Conservation (phyloP, 2,888 invertebrate species). For the Erebia aethiops region DNA sequence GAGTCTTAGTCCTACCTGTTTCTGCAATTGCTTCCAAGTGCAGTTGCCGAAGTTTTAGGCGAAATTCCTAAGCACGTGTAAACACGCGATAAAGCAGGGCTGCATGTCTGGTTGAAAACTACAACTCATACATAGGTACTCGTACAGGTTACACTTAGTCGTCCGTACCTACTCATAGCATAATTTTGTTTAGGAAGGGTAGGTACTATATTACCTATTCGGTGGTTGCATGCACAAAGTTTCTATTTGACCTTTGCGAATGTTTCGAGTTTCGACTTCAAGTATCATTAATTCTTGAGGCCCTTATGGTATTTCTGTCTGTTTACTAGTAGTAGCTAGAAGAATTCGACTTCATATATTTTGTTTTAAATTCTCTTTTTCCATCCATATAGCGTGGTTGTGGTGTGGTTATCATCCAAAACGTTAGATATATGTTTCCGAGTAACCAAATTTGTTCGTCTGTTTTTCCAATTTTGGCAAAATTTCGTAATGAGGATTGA, state of each 20-base stretch:
- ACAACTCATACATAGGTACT: neutral
- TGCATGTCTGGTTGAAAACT: constrained; percentile 5
- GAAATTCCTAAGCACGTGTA: constrained; percentile 38
- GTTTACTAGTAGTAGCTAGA: neutral
- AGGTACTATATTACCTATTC: too few species aligned
- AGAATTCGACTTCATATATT: too few species aligned
- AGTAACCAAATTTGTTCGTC: too few species aligned
- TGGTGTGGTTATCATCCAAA: too few species aligned
- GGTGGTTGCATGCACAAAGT: neutral
- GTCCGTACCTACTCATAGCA: neutral
- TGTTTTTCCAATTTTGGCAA: too few species aligned
- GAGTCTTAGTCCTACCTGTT: neutral
- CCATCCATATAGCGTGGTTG: too few species aligned
- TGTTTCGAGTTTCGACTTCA: constrained; percentile 2
- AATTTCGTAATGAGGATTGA: too few species aligned
- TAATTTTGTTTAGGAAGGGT: constrained; percentile 2
- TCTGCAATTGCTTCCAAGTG: constrained; percentile 33
- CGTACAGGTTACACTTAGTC: neutral
- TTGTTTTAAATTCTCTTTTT: neutral
- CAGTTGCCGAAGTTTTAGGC: constrained; percentile 38
- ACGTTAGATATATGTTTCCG: too few species aligned
- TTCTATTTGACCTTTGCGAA: constrained; percentile 1
- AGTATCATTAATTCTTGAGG: neutral
- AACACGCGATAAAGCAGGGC: constrained; percentile 41
- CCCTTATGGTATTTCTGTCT: neutral